phyloP scores from a whole-genome alignment of 2,113 vertebrate genomes.

The Brachypteracias leptosomus region DNA sequence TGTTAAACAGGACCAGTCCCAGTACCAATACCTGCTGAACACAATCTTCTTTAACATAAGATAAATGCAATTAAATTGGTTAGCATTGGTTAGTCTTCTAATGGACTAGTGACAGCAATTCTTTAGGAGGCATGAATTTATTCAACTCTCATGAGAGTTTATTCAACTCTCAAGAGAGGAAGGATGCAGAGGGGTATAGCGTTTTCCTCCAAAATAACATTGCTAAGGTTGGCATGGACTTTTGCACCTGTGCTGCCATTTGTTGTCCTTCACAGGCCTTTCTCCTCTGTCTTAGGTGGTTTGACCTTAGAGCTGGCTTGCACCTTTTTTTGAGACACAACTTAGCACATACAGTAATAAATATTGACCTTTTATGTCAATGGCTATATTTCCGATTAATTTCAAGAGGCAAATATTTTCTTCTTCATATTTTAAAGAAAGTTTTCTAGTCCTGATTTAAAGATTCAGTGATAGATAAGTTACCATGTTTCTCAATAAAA shows the following conservation, averaged over 20 bases:
- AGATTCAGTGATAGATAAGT: not conserved
- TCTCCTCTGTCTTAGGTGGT: not conserved
- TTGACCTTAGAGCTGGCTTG: not conserved
- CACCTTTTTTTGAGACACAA: not conserved
- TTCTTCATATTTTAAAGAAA: not conserved
- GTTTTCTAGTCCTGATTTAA: not conserved
- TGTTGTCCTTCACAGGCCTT: not conserved
- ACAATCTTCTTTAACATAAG: not conserved
- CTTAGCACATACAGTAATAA: not conserved
- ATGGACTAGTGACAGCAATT: not conserved
- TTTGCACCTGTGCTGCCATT: not conserved
- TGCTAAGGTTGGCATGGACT: not conserved
- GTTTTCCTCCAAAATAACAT: not conserved
- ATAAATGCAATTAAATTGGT: not conserved
- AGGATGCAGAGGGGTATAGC: not conserved
- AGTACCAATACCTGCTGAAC: too few species aligned
- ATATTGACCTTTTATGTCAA: not conserved
- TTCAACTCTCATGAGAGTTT: too few species aligned
- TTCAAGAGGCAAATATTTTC: not conserved
- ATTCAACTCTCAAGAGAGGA: too few species aligned
- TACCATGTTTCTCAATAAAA: not conserved
- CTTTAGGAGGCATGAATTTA: not conserved
- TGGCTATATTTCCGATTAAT: not conserved
- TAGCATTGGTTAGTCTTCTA: not conserved
- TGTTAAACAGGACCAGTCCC: too few species aligned